Conservation (phyloP, 2,888 invertebrate species). For the Mythimna vitellina region DNA sequence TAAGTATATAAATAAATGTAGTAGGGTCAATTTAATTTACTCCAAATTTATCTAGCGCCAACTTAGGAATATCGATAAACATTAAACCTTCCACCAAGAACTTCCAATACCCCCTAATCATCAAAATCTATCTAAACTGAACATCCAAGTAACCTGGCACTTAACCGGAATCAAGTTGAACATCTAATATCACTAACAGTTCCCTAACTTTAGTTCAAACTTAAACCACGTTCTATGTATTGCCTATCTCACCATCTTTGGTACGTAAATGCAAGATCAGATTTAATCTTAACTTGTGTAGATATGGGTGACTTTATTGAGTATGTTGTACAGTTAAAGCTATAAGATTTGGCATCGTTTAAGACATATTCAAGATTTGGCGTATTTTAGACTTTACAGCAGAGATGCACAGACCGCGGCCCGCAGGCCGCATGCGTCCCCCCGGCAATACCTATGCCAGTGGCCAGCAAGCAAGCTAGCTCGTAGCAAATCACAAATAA, state of each 20-base stretch:
- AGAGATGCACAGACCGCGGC: too few relatives aligned
- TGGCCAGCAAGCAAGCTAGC: too few relatives aligned
- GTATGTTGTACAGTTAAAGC: constrained; percentile 20
- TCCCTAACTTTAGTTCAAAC: constrained; percentile 36
- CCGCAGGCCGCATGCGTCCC: too few relatives aligned
- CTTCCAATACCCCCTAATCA: constrained; percentile 11
- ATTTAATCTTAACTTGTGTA: constrained; percentile 54
- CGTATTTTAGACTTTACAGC: too few relatives aligned
- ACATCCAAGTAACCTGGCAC: constrained; percentile 21
- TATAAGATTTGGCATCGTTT: background rate
- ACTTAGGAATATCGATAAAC: background rate
- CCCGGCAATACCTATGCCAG: too few relatives aligned
- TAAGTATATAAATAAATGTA: too few relatives aligned
- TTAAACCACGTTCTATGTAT: constrained; percentile 41
- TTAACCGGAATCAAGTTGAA: constrained; percentile 30
- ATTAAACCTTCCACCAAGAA: background rate
- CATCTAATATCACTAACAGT: constrained; percentile 39
- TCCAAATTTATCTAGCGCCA: too few relatives aligned
- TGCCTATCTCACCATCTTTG: constrained; percentile 5
- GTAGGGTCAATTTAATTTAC: too few relatives aligned
- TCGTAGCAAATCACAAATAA: too few relatives aligned
- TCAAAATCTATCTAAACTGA: constrained; percentile 19
- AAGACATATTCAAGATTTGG: too few relatives aligned
- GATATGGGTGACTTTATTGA: constrained; percentile 23
- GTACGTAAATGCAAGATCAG: constrained; percentile 46